Evolutionary conservation across 1,140 invertebrate genomes (phyloP), one percentile per base, ranked within the genome.

Genomic region (Orius insidiosus): DNA sequence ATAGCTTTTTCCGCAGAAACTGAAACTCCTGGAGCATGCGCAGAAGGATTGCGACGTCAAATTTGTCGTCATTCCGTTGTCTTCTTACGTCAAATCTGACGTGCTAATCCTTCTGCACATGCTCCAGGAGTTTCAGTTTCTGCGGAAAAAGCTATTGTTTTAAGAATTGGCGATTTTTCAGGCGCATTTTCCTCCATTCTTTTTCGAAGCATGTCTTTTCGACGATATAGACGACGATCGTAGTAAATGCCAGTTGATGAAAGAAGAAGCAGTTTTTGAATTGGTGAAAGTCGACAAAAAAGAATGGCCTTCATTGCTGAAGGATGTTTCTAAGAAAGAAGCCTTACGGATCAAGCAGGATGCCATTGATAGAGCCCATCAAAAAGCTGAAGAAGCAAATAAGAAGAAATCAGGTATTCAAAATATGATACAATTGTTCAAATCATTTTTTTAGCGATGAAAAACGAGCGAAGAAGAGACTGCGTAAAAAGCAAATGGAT

Each of bases 131-230:
- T n/a, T n/a, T n/a, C n/a, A n/a, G n/a, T n/a, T n/a, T n/a, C n/a
- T n/a, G n/a, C n/a, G n/a, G n/a, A n/a, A n/a, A n/a, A n/a, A n/a
- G n/a, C n/a, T n/a, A n/a, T n/a, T n/a, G n/a, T n/a, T n/a, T n/a
- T n/a, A n/a, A n/a, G n/a, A n/a, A n/a, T 40, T 11, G 9, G 9
- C 3, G 5, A 8, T 47, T 10, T 47, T 48, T 3, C n/a, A 81
- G 66, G 68, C 68, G 10, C 69, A 72, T 52, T 78, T 66, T 57
- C 67, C 63, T n/a, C 71, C 75, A 7, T 78, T 70, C 55, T 62
- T 79, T 38, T 74, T 79, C 53, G 76, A 80, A 64, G 58, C 72
- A 19, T 75, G 79, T 61, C 60, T 79, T 18, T 62, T 65, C 48
- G 53, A 68, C 34, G 55, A 66, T 7, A 67, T 81, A 3, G 57